A percentile compares a stretch with the other conserved stretches of the same genome.
Conservation (phyloP, 1,140 invertebrate species). For the Thrips palmi region DNA sequence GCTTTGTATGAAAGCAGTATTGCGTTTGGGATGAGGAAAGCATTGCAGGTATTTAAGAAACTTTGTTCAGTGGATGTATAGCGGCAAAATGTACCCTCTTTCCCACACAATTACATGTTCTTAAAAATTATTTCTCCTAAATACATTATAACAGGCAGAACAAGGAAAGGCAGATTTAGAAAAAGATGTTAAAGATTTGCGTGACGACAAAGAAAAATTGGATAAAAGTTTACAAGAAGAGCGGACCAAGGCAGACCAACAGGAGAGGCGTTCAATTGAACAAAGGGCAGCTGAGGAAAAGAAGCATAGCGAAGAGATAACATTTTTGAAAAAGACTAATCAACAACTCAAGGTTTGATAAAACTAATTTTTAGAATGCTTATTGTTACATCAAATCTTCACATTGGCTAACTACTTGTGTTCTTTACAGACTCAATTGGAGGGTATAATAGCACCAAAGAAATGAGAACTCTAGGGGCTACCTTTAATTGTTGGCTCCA, state of each 20-base stretch:
- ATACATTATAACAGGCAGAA: too few relatives aligned
- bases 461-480: too few relatives aligned
- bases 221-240: constrained; percentile 65
- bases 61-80: too few relatives aligned
- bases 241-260: constrained; percentile 58
- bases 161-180: constrained; percentile 54
- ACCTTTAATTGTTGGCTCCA: too few relatives aligned
- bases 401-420: constrained; percentile 6
- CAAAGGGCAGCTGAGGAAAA: constrained; percentile 71
- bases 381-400: background rate
- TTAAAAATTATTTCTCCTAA: too few relatives aligned
- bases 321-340: constrained; percentile 84
- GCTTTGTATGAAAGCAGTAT: constrained; percentile 93
- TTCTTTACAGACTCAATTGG: constrained; percentile 60
- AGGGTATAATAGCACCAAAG: constrained; percentile 81
- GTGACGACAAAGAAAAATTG: constrained; percentile 48
- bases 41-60: constrained; percentile 54
- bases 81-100: too few relatives aligned
- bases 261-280: constrained; percentile 65
- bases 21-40: constrained; percentile 94
- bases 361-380: background rate
- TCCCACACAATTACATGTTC: too few relatives aligned
- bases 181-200: constrained; percentile 35
- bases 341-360: constrained; percentile 65
- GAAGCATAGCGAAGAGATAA: constrained; percentile 77